Base-by-base conservation (phyloP, 1,140 invertebrate genomes). In the Zaprionus capensis region DNA sequence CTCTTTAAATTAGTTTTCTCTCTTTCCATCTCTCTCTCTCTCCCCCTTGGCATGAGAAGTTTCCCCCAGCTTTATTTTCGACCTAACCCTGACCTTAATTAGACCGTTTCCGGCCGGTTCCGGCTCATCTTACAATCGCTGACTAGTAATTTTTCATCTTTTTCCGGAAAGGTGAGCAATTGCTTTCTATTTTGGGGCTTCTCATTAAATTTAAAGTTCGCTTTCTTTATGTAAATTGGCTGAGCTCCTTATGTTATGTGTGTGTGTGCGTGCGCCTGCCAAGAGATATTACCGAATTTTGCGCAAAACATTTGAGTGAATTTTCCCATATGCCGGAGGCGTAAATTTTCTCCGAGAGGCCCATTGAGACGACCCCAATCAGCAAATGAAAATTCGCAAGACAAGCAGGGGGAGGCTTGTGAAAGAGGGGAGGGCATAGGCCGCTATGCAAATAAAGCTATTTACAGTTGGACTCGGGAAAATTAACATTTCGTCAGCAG, bases 401-500 rank as follows among this genome's bases (percentile, higher is more conserved):
- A 17, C 44, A 66, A n/a, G 44, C 51, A 17, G n/a, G 22, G 9
- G 9, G 22, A n/a, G 22, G n/a, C 2, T n/a, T n/a, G 38, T 15
- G 26, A 20, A 14, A 17, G 61, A 22, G 28, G 11, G 28, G 31
- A 34, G 31, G 31, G 31, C 31, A 34, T 34, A 34, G 51, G 62
- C 22, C 51, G 14, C n/a, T 68, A 77, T 77, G 75, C 71, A 77
- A 77, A 77, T 77, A 73, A 46, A 77, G 71, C 58, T 53, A 77
- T 77, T 77, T 64, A 63, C 64, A 68, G 64, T 53, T 65, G 53
- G 59, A 56, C 58, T 63, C 64, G 20, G 31, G 55, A 73, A 77
- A 77, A 77, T 77, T 74, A 74, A 68, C 75, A 74, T 77, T 77
- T 77, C 62, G 49, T 71, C 73, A 71, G 68, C 41, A 64, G 56